Conservation (phyloP, 2,797 vertebrate species). For the Odontamblyopus rebecca region DNA sequence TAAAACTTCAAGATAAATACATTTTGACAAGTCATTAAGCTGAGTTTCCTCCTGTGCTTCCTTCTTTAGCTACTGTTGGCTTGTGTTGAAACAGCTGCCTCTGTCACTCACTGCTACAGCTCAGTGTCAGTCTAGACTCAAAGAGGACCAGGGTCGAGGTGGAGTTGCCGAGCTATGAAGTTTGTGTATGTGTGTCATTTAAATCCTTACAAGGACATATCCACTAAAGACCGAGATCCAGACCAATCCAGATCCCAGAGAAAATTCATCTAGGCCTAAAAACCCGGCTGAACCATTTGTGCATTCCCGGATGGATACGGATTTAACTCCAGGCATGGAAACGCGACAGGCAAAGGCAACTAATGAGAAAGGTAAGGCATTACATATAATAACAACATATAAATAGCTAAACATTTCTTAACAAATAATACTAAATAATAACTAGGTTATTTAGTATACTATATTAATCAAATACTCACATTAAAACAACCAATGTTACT, state of each 20-base stretch:
- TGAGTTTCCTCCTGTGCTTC: neutral
- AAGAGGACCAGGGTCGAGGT: slow-evolving; percentile 13
- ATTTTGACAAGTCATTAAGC: neutral
- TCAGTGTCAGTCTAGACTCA: slow-evolving; percentile 18
- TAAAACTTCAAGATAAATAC: neutral
- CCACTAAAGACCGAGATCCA: slow-evolving; percentile 23
- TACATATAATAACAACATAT: neutral
- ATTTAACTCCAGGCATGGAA: slow-evolving; percentile 43
- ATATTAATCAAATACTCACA: neutral
- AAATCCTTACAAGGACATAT: slow-evolving; percentile 32
- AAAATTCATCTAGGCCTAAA: slow-evolving; percentile 19
- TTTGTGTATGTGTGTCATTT: slow-evolving; percentile 35
- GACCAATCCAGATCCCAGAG: slow-evolving; percentile 28
- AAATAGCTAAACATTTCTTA: neutral
- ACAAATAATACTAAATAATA: neutral
- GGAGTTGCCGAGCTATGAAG: slow-evolving; percentile 27
- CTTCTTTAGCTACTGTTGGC: slow-evolving; percentile 18
- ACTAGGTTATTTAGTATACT: neutral
- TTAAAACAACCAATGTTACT: too few relatives aligned
- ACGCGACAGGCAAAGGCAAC: slow-evolving; percentile 18
- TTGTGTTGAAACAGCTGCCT: slow-evolving; percentile 52
- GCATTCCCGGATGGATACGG: slow-evolving; percentile 9
- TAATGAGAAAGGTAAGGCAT: slow-evolving; percentile 51
- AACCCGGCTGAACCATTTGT: slow-evolving; percentile 18
- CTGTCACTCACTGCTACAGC: slow-evolving; percentile 50